These are phyloP conservation scores for Sebastes trivittatus DNA, from an alignment of 2,797 vertebrate species.

Conservation along the genomic window DNA sequence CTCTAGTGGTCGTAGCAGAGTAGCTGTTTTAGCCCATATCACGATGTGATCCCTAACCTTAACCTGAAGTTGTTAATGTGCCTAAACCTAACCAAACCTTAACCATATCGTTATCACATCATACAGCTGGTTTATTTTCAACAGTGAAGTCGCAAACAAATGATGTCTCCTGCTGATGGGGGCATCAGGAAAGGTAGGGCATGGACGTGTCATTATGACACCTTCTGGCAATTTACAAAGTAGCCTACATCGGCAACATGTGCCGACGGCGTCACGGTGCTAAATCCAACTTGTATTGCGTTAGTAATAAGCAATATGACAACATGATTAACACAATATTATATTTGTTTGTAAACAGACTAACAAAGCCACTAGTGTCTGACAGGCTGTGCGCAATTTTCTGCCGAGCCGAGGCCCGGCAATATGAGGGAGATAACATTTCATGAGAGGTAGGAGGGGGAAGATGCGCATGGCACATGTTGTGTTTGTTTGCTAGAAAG, in stretches of 20 bases:
- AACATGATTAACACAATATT: too few relatives aligned
- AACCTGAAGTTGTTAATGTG: neutral
- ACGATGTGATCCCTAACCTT: neutral
- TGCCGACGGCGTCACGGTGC: too few relatives aligned
- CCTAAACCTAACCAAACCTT: neutral
- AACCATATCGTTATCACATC: neutral
- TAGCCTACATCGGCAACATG: too few relatives aligned
- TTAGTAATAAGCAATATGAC: too few relatives aligned
- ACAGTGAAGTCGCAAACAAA: neutral
- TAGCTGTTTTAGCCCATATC: neutral
- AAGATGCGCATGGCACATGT: too few relatives aligned
- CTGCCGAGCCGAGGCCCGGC: rapidly evolving
- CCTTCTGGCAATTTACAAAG: too few relatives aligned
- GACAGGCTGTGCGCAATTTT: neutral
- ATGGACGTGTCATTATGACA: too few relatives aligned
- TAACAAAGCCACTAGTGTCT: too few relatives aligned
- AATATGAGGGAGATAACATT: neutral
- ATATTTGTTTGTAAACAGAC: too few relatives aligned
- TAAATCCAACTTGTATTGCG: too few relatives aligned
- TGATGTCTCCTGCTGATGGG: neutral
- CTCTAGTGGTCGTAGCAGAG: neutral
- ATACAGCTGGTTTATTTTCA: neutral
- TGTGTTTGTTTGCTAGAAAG: too few relatives aligned
- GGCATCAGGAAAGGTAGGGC: neutral
- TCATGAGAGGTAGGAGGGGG: neutral